Evolutionary conservation across 2,888 invertebrate genomes (phyloP), one percentile per base, ranked within the genome.

Genomic region (Drosophila subsilvestris): DNA sequence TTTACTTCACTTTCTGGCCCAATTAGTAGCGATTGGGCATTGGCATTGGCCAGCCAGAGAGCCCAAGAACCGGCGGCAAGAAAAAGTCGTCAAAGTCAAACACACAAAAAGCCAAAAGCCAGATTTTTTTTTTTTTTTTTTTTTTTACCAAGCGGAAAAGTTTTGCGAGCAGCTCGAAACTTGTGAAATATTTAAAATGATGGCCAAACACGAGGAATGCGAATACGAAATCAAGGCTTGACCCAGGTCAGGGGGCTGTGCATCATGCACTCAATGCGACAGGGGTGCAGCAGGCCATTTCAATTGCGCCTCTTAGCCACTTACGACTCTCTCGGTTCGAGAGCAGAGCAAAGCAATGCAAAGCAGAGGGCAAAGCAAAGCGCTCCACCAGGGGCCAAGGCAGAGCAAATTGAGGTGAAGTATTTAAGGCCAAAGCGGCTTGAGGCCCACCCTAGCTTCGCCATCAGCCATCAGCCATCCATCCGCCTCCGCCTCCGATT

Each of bases 141-240:
- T 29, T 47, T 29, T 27, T 27, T 54, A 20, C 32, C 60, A 45
- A 48, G 45, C 32, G 60, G 65, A 60, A 80, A 69, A 65, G 27
- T 37, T 79, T 76, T 66, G 43, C 45, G 56, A 66, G 66, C 61
- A 55, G 37, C 37, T 27, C 27, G 56, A 74, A 82, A 72, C 69
- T 79, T 76, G 53, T 70, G 77, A 82, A 79, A 82, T 76, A 82
- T 82, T 83, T 77, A 70, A 80, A 79, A 77, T 79, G 61, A 75
- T 77, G 75, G 74, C 53, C 27, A 20, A n/a, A 25, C n/a, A 48
- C 67, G 57, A 43, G 57, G 63, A 67, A 25, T 14, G 68, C 65
- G 63, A 54, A 59, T 42, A 0, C 10, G 47, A 9, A 17, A 25
- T 6, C 25, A 25, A 14, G 49, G 17, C 37, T 37, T 62, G 55